Percentiles rank a stretch among this genome's conserved stretches.
These are phyloP conservation scores for Chymomyza amoena DNA, from an alignment of 2,888 invertebrate species.

Conservation along the genomic window DNA sequence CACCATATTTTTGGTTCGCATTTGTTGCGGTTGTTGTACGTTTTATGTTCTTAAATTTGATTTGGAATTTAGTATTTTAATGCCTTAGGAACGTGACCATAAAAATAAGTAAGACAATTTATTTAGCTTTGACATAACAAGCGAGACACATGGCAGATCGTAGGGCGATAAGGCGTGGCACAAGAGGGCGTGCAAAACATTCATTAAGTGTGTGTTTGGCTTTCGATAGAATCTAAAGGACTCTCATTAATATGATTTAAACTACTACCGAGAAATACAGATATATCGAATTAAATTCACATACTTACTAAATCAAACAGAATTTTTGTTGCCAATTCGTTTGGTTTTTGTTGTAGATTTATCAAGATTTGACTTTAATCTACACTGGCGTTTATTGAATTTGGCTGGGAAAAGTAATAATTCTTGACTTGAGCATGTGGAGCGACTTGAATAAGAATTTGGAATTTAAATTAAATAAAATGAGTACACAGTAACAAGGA, in stretches of 20 bases:
- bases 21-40: neutral
- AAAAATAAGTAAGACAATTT: slow-evolving; percentile 1
- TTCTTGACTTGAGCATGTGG: no score
- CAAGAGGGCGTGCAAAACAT: neutral
- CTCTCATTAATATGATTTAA: neutral
- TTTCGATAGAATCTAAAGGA: neutral
- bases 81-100: neutral
- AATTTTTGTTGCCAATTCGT: neutral
- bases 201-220: neutral
- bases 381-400: neutral
- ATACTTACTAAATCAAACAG: neutral
- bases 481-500: no score
- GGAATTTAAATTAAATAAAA: no score
- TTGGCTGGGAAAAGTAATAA: no score
- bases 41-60: neutral
- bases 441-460: no score
- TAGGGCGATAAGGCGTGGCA: neutral
- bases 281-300: neutral
- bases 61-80: neutral
- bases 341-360: neutral
- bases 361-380: neutral
- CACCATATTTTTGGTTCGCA: neutral
- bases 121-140: neutral
- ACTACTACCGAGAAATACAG: neutral
- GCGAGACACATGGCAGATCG: neutral